Evolutionary conservation across 2,113 vertebrate genomes (phyloP), one percentile per base, ranked within the genome.

Genomic region (Petrocephalus microphthalmus): DNA sequence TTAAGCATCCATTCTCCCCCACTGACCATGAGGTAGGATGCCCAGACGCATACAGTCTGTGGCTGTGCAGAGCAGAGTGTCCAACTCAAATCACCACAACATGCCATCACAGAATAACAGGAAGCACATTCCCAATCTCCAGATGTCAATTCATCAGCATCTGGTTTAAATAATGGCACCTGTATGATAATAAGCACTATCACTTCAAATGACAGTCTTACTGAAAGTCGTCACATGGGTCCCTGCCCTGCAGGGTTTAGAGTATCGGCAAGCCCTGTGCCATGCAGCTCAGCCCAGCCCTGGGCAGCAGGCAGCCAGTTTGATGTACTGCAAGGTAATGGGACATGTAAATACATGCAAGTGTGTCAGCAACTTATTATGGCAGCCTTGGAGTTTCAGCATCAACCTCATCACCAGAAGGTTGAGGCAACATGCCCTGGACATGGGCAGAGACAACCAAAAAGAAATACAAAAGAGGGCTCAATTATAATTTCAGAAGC

Each of bases 231-330:
- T 25, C n/a, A 19, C 13, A 29, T 37, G 20, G 49, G 17, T 81
- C 33, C 56, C 17, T 78, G 25, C 5, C 33, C 42, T 86, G 60
- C 17, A 29, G 85, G 47, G 67, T 89, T 89, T 89, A 67, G 83
- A 49, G 81, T 87, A 89, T 57, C 22, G 52, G n/a, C 87, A 85
- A 1, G 22, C 49, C 3, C 29, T 17, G 1, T 74, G 29, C 33
- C 60, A 57, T 87, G n/a, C 86, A 17, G 45, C 57, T 64, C 8
- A 53, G 33, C 33, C 85, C 85, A 60, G n/a, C 8, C 60, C 25
- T 22, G 29, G 54, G 22, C 56, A 45, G 64, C 17, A n/a, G 81
- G 2, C 81, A 22, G 37, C 20, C 42, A 22, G 7, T 45, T 7
- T 81, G 74, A 81, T 47, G 42, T 22, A 8, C 37, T 17, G 6